Conservation (phyloP, 2,797 vertebrate genomes). For the Antennarius maculatus region DNA sequence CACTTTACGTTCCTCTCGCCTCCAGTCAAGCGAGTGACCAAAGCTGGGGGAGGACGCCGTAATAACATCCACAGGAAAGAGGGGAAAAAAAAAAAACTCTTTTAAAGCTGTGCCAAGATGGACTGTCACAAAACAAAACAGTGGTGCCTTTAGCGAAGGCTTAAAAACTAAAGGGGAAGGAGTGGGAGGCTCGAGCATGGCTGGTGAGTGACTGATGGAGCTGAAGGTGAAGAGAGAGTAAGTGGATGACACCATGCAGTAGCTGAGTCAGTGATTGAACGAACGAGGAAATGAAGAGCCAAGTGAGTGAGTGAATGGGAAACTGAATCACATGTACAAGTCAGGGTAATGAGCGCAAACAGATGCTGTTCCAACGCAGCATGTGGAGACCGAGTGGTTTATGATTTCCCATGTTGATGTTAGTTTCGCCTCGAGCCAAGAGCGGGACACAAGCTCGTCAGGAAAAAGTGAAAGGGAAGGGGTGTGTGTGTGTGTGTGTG, state of each 20-base stretch:
- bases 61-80: constrained; percentile 50
- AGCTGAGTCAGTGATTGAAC: constrained; percentile 24
- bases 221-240: constrained; percentile 9
- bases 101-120: constrained; percentile 85
- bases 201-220: constrained; percentile 22
- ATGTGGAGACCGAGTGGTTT: constrained; percentile 39
- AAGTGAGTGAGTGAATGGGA: constrained; percentile 50
- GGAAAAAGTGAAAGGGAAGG: constrained; percentile 48
- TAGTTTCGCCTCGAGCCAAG: constrained; percentile 44
- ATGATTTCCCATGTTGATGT: constrained; percentile 63
- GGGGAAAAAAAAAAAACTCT: constrained; percentile 45
- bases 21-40: constrained; percentile 71
- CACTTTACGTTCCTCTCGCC: constrained; percentile 28
- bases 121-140: constrained; percentile 78
- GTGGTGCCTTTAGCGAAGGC: constrained; percentile 68
- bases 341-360: constrained; percentile 64
- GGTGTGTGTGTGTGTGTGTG: constrained; percentile 5
- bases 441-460: constrained; percentile 26
- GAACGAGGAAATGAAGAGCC: constrained; percentile 20
- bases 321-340: constrained; percentile 53
- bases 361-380: constrained; percentile 45
- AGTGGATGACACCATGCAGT: constrained; percentile 21
- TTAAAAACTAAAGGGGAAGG: constrained; percentile 32
- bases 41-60: constrained; percentile 66
- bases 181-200: constrained; percentile 1